Evolutionary conservation across 2,113 vertebrate genomes (phyloP).

Genomic region (Eubucco bourcierii): DNA sequence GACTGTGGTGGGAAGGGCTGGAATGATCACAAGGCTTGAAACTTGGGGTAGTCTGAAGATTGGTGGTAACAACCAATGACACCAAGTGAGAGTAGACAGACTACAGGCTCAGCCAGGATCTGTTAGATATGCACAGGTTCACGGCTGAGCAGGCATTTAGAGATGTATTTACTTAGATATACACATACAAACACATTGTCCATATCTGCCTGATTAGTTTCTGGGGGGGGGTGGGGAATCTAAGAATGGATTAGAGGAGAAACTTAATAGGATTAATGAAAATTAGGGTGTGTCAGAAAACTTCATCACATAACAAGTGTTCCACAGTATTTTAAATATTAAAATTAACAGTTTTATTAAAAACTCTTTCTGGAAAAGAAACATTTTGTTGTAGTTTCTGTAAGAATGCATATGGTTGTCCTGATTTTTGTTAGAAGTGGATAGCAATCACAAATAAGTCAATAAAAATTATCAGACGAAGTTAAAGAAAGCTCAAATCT

Average conservation of each 20-base stretch:
- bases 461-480: background rate
- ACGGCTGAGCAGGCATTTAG: background rate
- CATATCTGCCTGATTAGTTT: background rate
- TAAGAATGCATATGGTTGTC: too few relatives aligned
- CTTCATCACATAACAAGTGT: background rate
- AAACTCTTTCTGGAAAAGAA: background rate
- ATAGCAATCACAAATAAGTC: background rate
- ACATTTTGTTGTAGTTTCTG: too few relatives aligned
- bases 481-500: background rate
- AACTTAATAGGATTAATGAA: background rate
- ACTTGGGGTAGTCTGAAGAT: background rate
- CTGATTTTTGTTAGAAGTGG: background rate
- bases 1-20: background rate
- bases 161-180: background rate
- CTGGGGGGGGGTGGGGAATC: too few relatives aligned
- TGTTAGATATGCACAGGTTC: background rate
- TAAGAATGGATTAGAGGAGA: background rate
- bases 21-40: background rate
- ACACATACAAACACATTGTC: background rate
- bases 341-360: background rate
- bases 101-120: background rate
- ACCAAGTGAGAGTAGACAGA: background rate
- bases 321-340: background rate
- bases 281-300: background rate
- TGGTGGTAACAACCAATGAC: background rate